phyloP scores from a whole-genome alignment of 2,113 vertebrate species.

The Chlamydotis undulata region DNA sequence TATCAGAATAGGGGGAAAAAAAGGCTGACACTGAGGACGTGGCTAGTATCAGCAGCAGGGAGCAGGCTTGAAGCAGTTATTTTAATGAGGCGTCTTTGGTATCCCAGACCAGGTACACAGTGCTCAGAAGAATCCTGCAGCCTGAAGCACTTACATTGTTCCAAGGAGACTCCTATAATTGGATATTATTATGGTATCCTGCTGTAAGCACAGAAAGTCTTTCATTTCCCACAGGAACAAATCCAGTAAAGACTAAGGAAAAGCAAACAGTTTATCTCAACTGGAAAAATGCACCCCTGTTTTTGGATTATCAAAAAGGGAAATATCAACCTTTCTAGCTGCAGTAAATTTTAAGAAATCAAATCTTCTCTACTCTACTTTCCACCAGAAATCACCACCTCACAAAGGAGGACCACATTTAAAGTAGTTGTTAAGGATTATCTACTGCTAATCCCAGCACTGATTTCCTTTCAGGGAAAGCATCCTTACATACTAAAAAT shows the following conservation, averaged over 20 bases:
- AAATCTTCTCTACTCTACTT: not conserved
- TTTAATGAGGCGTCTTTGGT: fast-evolving
- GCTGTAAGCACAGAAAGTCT: not conserved
- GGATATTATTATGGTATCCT: not conserved
- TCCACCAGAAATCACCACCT: not conserved
- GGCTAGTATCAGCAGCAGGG: not conserved
- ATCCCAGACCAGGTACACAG: not conserved
- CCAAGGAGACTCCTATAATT: not conserved
- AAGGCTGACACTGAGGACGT: not conserved
- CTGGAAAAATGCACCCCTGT: not conserved
- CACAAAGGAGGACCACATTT: not conserved
- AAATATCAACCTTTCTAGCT: not conserved
- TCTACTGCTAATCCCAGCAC: not conserved
- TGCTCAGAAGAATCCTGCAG: not conserved
- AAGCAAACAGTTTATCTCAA: not conserved
- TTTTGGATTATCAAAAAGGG: not conserved
- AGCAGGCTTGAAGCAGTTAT: not conserved
- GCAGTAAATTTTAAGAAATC: not conserved
- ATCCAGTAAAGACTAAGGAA: not conserved
- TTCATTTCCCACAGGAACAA: not conserved
- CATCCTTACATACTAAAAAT: not conserved
- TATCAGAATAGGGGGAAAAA: not conserved
- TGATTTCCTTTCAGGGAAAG: not conserved
- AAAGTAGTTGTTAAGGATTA: not conserved
- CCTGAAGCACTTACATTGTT: fast-evolving